Evolutionary conservation across 2,888 invertebrate genomes (phyloP).

Genomic region (Patella pellucida): DNA sequence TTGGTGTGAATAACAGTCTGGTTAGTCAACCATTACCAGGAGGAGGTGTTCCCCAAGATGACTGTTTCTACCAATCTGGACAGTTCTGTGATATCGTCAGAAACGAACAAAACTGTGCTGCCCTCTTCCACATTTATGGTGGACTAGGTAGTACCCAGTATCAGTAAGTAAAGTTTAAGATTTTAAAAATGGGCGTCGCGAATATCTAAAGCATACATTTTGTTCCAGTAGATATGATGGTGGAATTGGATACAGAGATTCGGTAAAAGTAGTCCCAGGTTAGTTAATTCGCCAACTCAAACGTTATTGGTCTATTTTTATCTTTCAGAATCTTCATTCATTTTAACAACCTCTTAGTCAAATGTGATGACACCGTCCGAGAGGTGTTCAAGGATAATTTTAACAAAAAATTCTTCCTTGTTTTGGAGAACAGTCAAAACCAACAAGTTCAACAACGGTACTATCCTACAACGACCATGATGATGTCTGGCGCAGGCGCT

Average conservation of each 20-base stretch:
- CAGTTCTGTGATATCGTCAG: constrained; percentile 10
- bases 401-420: constrained; percentile 6
- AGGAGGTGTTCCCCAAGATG: background rate
- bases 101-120: constrained; percentile 6
- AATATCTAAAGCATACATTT: too few species aligned
- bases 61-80: background rate
- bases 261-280: too few species aligned
- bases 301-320: background rate
- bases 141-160: constrained; percentile 2
- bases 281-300: too few species aligned
- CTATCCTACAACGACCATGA: background rate
- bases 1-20: constrained; percentile 3
- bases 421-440: background rate
- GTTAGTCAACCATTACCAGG: constrained; percentile 5
- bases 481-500: background rate
- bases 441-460: background rate
- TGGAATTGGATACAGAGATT: too few species aligned
- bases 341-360: background rate
- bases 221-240: too few species aligned
- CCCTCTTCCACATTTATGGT: background rate
- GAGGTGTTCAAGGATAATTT: background rate
- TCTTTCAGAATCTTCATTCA: constrained; percentile 2
- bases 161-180: background rate
- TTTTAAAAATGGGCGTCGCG: background rate
- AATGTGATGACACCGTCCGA: background rate